Evolutionary conservation across 2,113 vertebrate species (phyloP).

Genomic region (Phrynocephalus versicolor): DNA sequence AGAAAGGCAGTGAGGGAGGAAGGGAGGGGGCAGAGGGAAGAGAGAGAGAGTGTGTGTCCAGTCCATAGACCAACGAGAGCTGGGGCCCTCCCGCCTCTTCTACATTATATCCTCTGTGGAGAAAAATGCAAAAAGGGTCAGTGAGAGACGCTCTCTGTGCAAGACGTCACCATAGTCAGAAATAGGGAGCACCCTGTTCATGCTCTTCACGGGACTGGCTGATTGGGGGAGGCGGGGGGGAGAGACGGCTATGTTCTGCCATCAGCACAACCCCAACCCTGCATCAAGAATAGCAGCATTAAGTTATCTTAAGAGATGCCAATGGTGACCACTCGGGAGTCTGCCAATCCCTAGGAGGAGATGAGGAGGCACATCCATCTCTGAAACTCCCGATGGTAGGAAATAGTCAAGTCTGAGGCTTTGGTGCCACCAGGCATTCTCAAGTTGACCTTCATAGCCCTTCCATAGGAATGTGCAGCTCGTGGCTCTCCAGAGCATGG

Average conservation of each 20-base stretch:
- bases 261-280: no score
- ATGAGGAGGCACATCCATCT: not conserved
- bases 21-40: conserved; percentile 23
- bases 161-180: not conserved
- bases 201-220: no score
- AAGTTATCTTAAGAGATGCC: not conserved
- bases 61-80: conserved; percentile 54
- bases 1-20: conserved; percentile 46
- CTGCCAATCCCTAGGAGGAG: not conserved
- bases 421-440: not conserved
- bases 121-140: conserved; percentile 30
- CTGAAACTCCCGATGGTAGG: not conserved
- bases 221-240: not conserved
- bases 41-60: conserved; percentile 24
- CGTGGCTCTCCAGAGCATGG: no score
- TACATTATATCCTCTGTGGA: conserved; percentile 69
- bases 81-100: conserved; percentile 53
- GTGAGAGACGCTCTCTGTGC: not conserved
- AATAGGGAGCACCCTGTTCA: not conserved
- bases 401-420: not conserved
- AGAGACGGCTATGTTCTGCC: not conserved
- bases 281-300: not conserved
- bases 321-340: not conserved
- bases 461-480: not conserved
- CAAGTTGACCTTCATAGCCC: not conserved